Conservation (phyloP, 2,888 invertebrate genomes). For the Harpalus rubripes region DNA sequence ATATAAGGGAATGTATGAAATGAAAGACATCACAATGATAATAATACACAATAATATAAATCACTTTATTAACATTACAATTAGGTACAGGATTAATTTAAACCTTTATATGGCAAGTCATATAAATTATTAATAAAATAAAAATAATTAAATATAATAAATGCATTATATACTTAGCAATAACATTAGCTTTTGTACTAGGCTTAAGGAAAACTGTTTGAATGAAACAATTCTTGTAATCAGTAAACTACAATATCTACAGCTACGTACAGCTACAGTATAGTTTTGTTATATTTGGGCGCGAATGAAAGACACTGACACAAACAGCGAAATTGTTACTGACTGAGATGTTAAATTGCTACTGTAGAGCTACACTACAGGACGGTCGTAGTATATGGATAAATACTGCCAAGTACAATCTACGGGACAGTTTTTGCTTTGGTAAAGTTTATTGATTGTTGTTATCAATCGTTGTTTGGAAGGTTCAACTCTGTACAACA, state of each 20-base stretch:
- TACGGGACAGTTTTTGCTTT: conserved; percentile 11
- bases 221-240: conserved; percentile 54
- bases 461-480: background rate
- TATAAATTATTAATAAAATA: conserved; percentile 63
- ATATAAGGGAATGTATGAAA: background rate
- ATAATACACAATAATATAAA: conserved; percentile 67
- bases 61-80: conserved; percentile 66
- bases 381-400: conserved; percentile 62
- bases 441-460: background rate
- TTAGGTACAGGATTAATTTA: conserved; percentile 66
- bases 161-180: conserved; percentile 63
- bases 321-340: conserved; percentile 29
- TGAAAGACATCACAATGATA: conserved; percentile 24
- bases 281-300: conserved; percentile 33
- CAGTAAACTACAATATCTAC: conserved; percentile 15
- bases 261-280: conserved; percentile 40
- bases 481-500: background rate
- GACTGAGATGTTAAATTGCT: conserved; percentile 12
- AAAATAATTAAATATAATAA: conserved; percentile 56
- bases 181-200: conserved; percentile 67
- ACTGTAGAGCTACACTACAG: conserved; percentile 30
- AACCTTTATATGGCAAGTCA: conserved; percentile 64
- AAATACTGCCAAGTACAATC: conserved; percentile 24
- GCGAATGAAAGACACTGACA: conserved; percentile 50
- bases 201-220: conserved; percentile 66